phyloP scores from a whole-genome alignment of 2,797 vertebrate species.

The Petrocephalus sullivani region DNA sequence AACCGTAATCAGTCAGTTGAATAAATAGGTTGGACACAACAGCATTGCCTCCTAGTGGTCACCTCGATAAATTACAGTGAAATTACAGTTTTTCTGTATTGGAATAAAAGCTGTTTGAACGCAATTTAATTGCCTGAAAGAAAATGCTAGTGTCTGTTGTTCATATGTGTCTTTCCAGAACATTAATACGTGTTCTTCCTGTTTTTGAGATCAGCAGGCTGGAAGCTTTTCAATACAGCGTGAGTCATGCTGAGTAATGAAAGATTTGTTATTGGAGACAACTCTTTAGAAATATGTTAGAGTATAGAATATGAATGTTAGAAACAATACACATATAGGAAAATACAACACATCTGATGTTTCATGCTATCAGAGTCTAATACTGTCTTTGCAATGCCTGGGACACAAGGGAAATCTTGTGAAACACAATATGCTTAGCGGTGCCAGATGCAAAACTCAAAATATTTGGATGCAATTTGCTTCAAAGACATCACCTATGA shows the following conservation, averaged over 20 bases:
- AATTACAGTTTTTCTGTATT: neutral
- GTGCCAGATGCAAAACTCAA: neutral
- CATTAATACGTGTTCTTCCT: neutral
- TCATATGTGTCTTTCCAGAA: neutral
- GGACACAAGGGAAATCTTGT: neutral
- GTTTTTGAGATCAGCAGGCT: neutral
- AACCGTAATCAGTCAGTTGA: neutral
- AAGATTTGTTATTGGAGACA: neutral
- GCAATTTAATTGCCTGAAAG: neutral
- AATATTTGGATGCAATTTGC: neutral
- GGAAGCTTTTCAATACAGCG: neutral
- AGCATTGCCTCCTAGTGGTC: neutral
- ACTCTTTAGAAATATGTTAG: no score
- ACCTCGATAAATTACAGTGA: neutral
- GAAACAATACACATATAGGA: neutral
- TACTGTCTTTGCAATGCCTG: neutral
- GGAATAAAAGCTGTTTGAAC: neutral
- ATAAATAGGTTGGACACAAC: neutral
- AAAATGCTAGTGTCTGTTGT: neutral
- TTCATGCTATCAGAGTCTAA: neutral
- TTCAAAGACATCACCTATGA: neutral
- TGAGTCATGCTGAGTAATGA: neutral
- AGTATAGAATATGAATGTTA: no score
- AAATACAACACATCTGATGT: neutral
- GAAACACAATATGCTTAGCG: neutral